Percentiles rank a stretch among this genome's conserved stretches.
Conservation (phyloP, 2,797 vertebrate species). For the Pelodytes ibericus region DNA sequence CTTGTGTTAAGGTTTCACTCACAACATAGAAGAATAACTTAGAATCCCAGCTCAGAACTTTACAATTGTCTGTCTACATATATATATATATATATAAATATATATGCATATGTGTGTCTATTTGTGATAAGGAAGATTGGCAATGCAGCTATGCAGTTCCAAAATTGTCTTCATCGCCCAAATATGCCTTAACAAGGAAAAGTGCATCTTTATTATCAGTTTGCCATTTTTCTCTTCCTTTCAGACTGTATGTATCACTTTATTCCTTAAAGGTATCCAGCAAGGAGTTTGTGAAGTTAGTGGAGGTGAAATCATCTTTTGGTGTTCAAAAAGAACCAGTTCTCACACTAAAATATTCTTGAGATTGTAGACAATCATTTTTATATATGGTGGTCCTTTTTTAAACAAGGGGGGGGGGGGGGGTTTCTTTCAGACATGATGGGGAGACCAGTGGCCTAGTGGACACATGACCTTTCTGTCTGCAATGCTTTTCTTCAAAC, state of each 20-base stretch:
- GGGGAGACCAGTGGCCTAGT: too few species aligned
- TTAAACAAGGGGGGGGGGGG: too few species aligned
- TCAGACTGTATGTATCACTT: too few species aligned
- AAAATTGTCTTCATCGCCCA: constrained; percentile 75
- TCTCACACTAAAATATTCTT: too few species aligned
- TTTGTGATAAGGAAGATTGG: constrained; percentile 65
- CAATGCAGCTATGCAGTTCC: constrained; percentile 65
- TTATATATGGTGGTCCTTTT: too few species aligned
- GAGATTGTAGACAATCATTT: too few species aligned
- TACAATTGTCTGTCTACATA: constrained; percentile 71
- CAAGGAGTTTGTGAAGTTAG: too few species aligned
- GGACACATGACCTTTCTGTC: background rate
- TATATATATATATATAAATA: constrained; percentile 61
- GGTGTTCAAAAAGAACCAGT: too few species aligned
- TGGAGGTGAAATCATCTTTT: too few species aligned
- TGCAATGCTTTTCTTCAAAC: background rate
- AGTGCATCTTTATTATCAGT: constrained; percentile 68
- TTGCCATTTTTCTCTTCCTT: background rate
- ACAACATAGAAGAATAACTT: constrained; percentile 88
- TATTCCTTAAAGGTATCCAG: too few species aligned
- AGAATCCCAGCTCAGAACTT: constrained; percentile 82
- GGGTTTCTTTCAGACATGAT: too few species aligned
- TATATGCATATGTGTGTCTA: constrained; percentile 61
- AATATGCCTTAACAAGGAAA: constrained; percentile 73
- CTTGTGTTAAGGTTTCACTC: constrained; percentile 76